These are phyloP conservation scores for Imbricaverruca yamaguchii DNA, from an alignment of 2,888 invertebrate species.

Conservation along the genomic window DNA sequence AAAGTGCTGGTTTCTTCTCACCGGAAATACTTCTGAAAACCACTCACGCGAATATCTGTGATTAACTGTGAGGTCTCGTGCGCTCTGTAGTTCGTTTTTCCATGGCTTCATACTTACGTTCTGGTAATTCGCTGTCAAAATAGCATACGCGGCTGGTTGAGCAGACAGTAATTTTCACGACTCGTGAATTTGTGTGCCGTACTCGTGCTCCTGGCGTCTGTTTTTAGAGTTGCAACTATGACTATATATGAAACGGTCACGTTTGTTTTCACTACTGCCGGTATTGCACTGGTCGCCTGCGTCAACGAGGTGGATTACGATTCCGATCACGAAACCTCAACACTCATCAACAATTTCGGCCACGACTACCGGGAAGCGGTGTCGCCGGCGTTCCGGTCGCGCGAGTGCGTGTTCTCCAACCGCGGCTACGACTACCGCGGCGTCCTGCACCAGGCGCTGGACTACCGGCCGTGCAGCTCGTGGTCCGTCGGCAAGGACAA, in stretches of 20 bases:
- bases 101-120: conserved; percentile 19
- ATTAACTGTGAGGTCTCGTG: background rate
- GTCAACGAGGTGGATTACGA: background rate
- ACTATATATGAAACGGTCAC: background rate
- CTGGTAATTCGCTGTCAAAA: too few relatives aligned
- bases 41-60: conserved; percentile 23
- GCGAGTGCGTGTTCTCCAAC: conserved; percentile 5
- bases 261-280: background rate
- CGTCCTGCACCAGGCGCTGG: background rate
- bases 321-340: background rate
- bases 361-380: background rate
- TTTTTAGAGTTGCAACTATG: background rate
- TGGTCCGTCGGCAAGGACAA: conserved; percentile 11
- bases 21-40: too few relatives aligned
- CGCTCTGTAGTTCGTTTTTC: conserved; percentile 25
- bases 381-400: background rate
- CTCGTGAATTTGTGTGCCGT: background rate
- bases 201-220: background rate
- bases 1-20: too few relatives aligned
- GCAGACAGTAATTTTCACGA: background rate
- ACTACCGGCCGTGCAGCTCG: background rate
- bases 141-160: too few relatives aligned
- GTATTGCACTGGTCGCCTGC: background rate
- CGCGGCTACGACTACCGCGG: conserved; percentile 15
- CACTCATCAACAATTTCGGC: background rate